Percentiles rank a stretch among this genome's conserved stretches.
These are phyloP conservation scores for Trichacis sp. DNA, from an alignment of 2,888 invertebrate genomes.

Conservation along the genomic window DNA sequence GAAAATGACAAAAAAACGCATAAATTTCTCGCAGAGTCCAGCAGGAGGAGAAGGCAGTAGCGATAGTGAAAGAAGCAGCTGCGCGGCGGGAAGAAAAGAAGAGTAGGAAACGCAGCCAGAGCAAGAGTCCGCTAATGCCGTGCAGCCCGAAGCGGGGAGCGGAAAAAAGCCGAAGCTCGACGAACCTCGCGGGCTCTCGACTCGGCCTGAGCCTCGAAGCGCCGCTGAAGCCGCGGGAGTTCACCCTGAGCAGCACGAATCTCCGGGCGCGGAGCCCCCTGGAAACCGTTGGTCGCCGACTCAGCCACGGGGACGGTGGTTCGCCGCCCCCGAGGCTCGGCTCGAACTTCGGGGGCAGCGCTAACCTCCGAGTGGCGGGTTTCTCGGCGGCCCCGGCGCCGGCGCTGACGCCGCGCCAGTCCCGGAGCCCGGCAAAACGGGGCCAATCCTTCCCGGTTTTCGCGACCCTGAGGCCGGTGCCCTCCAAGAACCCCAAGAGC, in stretches of 20 bases:
- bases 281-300: slow-evolving; percentile 63
- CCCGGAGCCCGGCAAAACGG: slow-evolving; percentile 63
- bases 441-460: slow-evolving; percentile 67
- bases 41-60: slow-evolving; percentile 64
- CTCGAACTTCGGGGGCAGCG: slow-evolving; percentile 62
- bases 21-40: slow-evolving; percentile 56
- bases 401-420: slow-evolving; percentile 56
- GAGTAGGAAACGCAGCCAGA: slow-evolving; percentile 59
- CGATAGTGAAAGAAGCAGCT: slow-evolving; percentile 50
- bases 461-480: slow-evolving; percentile 60
- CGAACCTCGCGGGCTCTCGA: slow-evolving; percentile 60
- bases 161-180: slow-evolving; percentile 63
- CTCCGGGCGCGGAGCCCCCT: slow-evolving; percentile 63
- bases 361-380: slow-evolving; percentile 51
- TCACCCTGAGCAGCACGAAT: slow-evolving; percentile 65
- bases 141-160: slow-evolving; percentile 58
- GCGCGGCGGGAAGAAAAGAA: slow-evolving; percentile 55
- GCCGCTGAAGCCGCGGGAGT: slow-evolving; percentile 62
- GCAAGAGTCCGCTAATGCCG: slow-evolving; percentile 64
- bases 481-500: slow-evolving; percentile 50
- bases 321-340: slow-evolving; percentile 62
- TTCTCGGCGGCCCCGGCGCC: slow-evolving; percentile 47
- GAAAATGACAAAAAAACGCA: too few relatives aligned
- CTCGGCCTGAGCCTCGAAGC: slow-evolving; percentile 59
- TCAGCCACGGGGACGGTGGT: slow-evolving; percentile 65